These are phyloP conservation scores for Boloria selene DNA, from an alignment of 2,888 invertebrate genomes.

Conservation along the genomic window DNA sequence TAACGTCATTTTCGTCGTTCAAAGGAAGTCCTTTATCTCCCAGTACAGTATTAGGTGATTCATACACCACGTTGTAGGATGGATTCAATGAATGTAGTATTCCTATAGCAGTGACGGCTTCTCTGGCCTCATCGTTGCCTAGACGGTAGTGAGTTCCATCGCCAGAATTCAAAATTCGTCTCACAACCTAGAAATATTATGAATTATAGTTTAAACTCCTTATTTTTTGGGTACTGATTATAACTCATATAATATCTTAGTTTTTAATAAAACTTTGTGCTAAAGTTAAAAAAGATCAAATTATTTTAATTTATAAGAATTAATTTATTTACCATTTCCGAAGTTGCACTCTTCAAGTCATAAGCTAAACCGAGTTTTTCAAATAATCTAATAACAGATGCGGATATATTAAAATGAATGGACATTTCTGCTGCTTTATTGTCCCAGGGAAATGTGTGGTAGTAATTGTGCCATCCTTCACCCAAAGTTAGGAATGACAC, in stretches of 20 bases:
- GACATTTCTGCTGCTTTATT: constrained; percentile 95
- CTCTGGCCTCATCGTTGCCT: constrained; percentile 62
- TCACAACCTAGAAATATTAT: constrained; percentile 66
- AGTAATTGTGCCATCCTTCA: constrained; percentile 97
- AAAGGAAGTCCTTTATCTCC: constrained; percentile 63
- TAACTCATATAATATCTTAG: not conserved
- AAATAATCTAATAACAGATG: constrained; percentile 83
- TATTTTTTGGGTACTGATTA: not conserved
- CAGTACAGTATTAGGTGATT: constrained; percentile 55
- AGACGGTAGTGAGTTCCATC: constrained; percentile 84
- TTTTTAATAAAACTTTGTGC: too few species aligned
- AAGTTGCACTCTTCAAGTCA: constrained; percentile 81
- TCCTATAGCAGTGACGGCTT: constrained; percentile 59
- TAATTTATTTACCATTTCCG: constrained; percentile 57
- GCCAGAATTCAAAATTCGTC: constrained; percentile 83
- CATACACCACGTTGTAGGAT: constrained; percentile 56
- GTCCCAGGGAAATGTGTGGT: constrained; percentile 96
- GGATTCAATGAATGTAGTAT: constrained; percentile 71
- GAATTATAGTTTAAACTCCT: not conserved
- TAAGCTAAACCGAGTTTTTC: constrained; percentile 84
- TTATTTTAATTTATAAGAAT: too few species aligned
- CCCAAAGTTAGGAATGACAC: constrained; percentile 88
- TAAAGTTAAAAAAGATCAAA: too few species aligned
- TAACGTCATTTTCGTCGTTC: constrained; percentile 61
- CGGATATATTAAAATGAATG: constrained; percentile 83